These are phyloP conservation scores for Notechis scutatus DNA, from an alignment of 2,113 vertebrate species.

Conservation along the genomic window DNA sequence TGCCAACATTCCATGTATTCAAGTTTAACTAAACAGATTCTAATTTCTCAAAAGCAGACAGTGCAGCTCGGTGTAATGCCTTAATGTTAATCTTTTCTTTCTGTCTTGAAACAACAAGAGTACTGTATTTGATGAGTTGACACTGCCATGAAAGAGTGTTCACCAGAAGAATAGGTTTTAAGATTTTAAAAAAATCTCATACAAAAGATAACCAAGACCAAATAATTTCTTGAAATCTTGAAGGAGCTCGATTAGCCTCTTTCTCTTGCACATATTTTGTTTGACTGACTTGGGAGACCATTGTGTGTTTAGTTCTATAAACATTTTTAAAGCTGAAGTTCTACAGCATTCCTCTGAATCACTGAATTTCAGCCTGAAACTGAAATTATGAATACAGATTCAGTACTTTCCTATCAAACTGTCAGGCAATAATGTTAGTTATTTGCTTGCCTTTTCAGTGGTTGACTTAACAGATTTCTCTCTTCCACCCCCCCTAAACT, in stretches of 20 bases:
- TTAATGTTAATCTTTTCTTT: constrained; percentile 66
- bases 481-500: constrained; percentile 31
- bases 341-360: constrained; percentile 25
- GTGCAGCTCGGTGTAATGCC: constrained; percentile 70
- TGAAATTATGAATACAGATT: constrained; percentile 28
- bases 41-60: constrained; percentile 74
- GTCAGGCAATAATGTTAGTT: constrained; percentile 48
- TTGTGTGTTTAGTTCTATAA: constrained; percentile 24
- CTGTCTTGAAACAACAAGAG: constrained; percentile 59
- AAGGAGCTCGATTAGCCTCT: constrained; percentile 41
- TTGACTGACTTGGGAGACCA: constrained; percentile 31
- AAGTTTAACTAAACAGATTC: constrained; percentile 66
- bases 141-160: constrained; percentile 57
- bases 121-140: constrained; percentile 54
- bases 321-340: constrained; percentile 6
- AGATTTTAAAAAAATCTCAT: constrained; percentile 44
- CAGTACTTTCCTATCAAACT: constrained; percentile 26
- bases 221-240: constrained; percentile 27
- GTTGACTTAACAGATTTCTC: constrained; percentile 21
- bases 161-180: constrained; percentile 29
- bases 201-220: constrained; percentile 33
- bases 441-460: constrained; percentile 39
- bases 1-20: constrained; percentile 81
- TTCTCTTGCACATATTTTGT: constrained; percentile 33
- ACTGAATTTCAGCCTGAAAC: constrained; percentile 31